Conservation (phyloP, 1,140 invertebrate genomes). For the Diachasmimorpha longicaudata region DNA sequence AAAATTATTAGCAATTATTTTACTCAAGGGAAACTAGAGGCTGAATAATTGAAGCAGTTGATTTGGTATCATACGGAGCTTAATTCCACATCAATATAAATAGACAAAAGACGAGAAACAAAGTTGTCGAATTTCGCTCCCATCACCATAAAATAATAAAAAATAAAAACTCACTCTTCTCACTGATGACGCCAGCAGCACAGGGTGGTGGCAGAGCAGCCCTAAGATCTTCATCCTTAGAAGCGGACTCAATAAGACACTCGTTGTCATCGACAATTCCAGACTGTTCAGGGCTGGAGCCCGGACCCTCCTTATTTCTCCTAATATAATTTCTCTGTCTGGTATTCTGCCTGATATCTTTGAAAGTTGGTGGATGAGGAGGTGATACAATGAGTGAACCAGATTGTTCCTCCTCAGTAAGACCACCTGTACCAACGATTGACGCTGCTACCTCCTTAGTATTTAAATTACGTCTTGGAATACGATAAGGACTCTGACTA, state of each 20-base stretch:
- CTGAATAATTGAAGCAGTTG: too few species aligned
- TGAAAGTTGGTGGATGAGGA: conserved; percentile 64
- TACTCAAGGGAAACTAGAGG: too few species aligned
- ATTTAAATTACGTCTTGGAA: conserved; percentile 50
- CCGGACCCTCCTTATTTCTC: conserved; percentile 65
- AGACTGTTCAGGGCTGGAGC: conserved; percentile 58
- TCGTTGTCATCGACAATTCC: not conserved
- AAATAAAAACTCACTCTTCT: conserved; percentile 55
- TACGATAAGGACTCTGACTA: conserved; percentile 55
- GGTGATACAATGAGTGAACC: conserved; percentile 57
- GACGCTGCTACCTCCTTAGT: conserved; percentile 38
- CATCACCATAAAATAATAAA: not conserved
- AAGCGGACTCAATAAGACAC: conserved; percentile 43
- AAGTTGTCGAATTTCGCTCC: too few species aligned
- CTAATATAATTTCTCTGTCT: conserved; percentile 71
- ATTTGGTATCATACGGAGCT: too few species aligned
- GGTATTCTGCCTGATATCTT: conserved; percentile 67
- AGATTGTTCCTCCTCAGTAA: conserved; percentile 60
- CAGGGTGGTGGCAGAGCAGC: conserved; percentile 44
- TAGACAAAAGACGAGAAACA: conserved; percentile 23
- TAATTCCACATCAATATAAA: not conserved
- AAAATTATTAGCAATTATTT: too few species aligned
- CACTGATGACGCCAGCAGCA: conserved; percentile 34
- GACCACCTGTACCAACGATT: conserved; percentile 44
- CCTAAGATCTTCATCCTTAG: conserved; percentile 59